These are phyloP conservation scores for Cladorhizidae sp. DNA, from an alignment of 37 sponge, comb jelly and placozoan species.

Conservation along the genomic window DNA sequence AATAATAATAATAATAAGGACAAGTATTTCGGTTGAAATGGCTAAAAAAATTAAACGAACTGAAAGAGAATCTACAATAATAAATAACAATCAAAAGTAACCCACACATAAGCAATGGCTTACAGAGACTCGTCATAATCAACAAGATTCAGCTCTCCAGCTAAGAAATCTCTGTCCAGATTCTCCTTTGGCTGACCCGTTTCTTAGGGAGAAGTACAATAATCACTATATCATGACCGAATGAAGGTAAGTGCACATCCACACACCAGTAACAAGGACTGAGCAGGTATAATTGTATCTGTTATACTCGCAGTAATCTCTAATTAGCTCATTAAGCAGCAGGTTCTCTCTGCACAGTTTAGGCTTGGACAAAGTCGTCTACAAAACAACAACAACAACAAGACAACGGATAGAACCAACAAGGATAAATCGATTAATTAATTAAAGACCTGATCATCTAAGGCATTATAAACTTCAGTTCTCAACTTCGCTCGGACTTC, in stretches of 20 bases:
- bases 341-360: conserved; percentile 71
- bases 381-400: not conserved
- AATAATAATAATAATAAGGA: too few relatives aligned
- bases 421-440: not conserved
- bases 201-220: conserved; percentile 31
- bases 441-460: conserved; percentile 59
- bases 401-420: not conserved
- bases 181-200: conserved; percentile 71
- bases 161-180: conserved; percentile 67
- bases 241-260: not conserved
- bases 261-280: conserved; percentile 68
- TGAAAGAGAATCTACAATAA: too few relatives aligned
- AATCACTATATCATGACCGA: not conserved
- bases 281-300: conserved; percentile 69
- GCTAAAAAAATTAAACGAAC: too few relatives aligned
- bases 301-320: conserved; percentile 89
- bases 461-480: conserved; percentile 74
- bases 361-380: conserved; percentile 50
- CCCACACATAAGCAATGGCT: conserved; percentile 3
- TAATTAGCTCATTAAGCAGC: conserved; percentile 86
- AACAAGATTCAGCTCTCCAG: conserved; percentile 40
- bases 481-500: conserved; percentile 60
- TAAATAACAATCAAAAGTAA: not conserved
- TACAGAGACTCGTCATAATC: conserved; percentile 16
- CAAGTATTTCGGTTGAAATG: too few relatives aligned